Conservation (phyloP, 2,113 vertebrate species). For the Hemicordylus capensis region DNA sequence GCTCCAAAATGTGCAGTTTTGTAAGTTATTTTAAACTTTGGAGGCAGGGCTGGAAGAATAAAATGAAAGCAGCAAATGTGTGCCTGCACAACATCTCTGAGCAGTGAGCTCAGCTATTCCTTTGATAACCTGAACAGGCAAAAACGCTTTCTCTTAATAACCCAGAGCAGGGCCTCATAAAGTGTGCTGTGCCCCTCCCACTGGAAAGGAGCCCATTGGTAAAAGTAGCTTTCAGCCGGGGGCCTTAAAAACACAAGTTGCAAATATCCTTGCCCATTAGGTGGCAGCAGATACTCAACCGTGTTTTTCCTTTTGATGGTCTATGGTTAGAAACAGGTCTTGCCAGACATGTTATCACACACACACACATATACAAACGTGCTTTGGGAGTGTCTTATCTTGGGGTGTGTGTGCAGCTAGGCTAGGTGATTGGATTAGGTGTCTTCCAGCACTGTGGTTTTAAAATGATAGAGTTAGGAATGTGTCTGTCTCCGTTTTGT, state of each 20-base stretch:
- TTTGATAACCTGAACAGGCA: neutral
- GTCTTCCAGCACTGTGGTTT: neutral
- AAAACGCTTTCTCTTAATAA: neutral
- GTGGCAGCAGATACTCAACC: neutral
- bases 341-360: neutral
- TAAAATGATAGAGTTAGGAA: neutral
- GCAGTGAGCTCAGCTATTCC: neutral
- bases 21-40: neutral
- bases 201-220: neutral
- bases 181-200: neutral
- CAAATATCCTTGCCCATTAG: neutral
- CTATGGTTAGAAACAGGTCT: neutral
- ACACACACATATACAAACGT: neutral
- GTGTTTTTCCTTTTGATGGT: neutral
- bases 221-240: neutral
- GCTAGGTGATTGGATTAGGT: neutral
- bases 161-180: neutral
- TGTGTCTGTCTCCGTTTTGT: neutral
- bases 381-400: neutral
- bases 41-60: neutral
- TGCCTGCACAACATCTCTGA: neutral
- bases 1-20: no score
- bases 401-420: neutral
- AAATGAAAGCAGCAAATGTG: neutral
- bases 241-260: neutral